These are phyloP conservation scores for Caenorhabditis latens DNA, from an alignment of 1,140 invertebrate species.

Conservation along the genomic window DNA sequence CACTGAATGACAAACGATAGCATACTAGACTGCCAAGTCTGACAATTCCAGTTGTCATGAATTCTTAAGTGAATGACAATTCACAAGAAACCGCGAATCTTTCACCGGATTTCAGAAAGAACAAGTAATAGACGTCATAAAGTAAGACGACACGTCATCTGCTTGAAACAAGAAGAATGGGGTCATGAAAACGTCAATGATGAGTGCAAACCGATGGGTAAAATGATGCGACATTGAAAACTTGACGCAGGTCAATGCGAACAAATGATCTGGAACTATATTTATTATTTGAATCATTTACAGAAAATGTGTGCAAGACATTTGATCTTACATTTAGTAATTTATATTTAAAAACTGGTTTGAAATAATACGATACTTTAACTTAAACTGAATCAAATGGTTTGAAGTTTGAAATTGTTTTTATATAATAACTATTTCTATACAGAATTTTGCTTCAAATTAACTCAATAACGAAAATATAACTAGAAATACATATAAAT, in stretches of 20 bases:
- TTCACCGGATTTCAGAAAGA: neutral
- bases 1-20: slow-evolving; percentile 19
- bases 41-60: slow-evolving; percentile 3
- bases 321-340: too few species aligned
- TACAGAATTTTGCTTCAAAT: too few species aligned
- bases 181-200: slow-evolving; percentile 7
- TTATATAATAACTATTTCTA: too few species aligned
- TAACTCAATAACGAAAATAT: too few species aligned
- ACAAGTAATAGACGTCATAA: neutral
- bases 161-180: neutral
- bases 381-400: too few species aligned
- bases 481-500: too few species aligned
- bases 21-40: neutral
- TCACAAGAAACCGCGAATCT: neutral
- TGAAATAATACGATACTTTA: too few species aligned
- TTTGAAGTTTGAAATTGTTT: too few species aligned
- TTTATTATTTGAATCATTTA: neutral
- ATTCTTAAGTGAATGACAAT: slow-evolving; percentile 6
- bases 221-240: neutral
- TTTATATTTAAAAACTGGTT: too few species aligned
- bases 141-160: neutral
- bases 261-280: neutral
- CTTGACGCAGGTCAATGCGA: neutral
- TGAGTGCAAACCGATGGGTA: neutral
- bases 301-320: neutral